Percentiles rank a stretch among this genome's conserved stretches.
Conservation (phyloP, 2,888 invertebrate genomes). For the Bombylius major region DNA sequence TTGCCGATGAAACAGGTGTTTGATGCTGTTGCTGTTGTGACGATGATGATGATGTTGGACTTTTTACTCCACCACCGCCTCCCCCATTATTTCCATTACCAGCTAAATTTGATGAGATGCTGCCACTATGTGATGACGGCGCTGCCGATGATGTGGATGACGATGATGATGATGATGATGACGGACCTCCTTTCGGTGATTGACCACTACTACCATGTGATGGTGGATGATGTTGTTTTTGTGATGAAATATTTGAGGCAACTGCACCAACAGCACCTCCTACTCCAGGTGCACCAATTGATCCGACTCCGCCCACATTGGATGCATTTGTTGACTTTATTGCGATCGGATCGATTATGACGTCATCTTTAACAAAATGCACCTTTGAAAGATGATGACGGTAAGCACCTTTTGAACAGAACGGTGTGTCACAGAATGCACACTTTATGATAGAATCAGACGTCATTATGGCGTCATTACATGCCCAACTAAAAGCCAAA, state of each 20-base stretch:
- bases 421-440: slow-evolving; percentile 89
- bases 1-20: slow-evolving; percentile 8
- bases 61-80: slow-evolving; percentile 4
- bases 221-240: not conserved
- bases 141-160: too few species aligned
- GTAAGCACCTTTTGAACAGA: slow-evolving; percentile 93
- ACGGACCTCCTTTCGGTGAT: slow-evolving; percentile 30
- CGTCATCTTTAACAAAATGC: slow-evolving; percentile 90
- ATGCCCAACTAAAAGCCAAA: slow-evolving; percentile 87
- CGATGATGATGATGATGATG: not conserved
- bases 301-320: slow-evolving; percentile 35
- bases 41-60: slow-evolving; percentile 11
- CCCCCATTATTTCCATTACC: not conserved
- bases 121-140: not conserved
- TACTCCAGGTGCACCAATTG: slow-evolving; percentile 21
- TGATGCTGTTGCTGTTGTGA: slow-evolving; percentile 13
- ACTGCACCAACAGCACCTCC: slow-evolving; percentile 9
- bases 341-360: slow-evolving; percentile 50
- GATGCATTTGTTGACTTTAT: slow-evolving; percentile 17
- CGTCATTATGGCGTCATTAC: slow-evolving; percentile 81
- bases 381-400: slow-evolving; percentile 91
- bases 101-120: not conserved
- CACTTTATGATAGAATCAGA: slow-evolving; percentile 85
- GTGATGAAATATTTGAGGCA: not conserved
- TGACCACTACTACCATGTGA: slow-evolving; percentile 7